Evolutionary conservation across 2,888 invertebrate species (phyloP), one percentile per base, ranked within the genome.

Genomic region (Trachelus troglodyta): DNA sequence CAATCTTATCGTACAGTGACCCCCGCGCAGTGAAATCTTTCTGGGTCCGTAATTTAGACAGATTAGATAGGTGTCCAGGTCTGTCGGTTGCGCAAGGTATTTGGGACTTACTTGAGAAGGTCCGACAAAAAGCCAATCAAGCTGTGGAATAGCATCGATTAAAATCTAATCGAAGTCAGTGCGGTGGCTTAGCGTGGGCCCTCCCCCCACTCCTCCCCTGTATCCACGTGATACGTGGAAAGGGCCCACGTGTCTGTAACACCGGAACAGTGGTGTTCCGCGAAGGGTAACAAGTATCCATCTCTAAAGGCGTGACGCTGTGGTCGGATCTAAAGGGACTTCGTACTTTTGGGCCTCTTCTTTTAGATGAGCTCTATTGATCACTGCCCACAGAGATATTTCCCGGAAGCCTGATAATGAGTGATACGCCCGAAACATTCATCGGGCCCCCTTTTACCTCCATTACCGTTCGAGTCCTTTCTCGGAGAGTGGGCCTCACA

Each of bases 381-480:
- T 56, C 56, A 56, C 23, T 56, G 56, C 23, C 56, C 23, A 23
- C 79, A 77, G 80, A 78, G 79, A 79, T 34, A 77, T 80, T 83
- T 83, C 82, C 81, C 77, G 79, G 81, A 82, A 83, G 80, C 78
- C 75, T 79, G 81, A 81, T 81, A 79, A 80, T 77, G 82, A 81
- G 80, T 79, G 77, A 78, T 79, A 77, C 76, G 75, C 76, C 80
- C 71, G 71, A 71, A 71, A 71, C 71, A 71, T 71, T 71, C 71
- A 71, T 71, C 12, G 71, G 33, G 71, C 31, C 71, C 33, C 12
- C 33, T 71, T 23, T 23, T 23, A 56, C 56, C 23, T 56, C 56
- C 56, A 56, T 56, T 23, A 56, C 56, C 6, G 56, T 56, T 56
- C 23, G 56, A 23, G 56, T 56, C 56, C 56, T 23, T 56, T 56